These are phyloP conservation scores for Gastrophryne carolinensis DNA, from an alignment of 2,797 vertebrate species.

Conservation along the genomic window DNA sequence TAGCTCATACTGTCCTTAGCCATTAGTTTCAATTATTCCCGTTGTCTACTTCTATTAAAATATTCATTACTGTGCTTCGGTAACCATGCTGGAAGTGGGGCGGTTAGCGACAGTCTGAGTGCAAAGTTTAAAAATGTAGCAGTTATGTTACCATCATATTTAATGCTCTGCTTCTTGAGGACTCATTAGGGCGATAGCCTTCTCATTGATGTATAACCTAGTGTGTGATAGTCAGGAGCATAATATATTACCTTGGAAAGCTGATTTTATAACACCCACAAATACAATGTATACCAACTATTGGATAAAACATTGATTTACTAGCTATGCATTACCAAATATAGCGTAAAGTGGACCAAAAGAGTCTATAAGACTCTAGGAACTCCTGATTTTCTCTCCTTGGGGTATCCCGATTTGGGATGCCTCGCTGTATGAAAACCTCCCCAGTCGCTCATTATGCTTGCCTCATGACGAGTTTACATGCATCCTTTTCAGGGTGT, in stretches of 20 bases:
- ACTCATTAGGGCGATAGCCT: slow-evolving; percentile 16
- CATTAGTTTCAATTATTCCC: slow-evolving; percentile 51
- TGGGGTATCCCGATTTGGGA: no score
- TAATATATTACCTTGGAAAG: neutral
- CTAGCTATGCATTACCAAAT: no score
- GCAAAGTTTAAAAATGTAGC: slow-evolving; percentile 16
- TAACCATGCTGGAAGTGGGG: slow-evolving; percentile 21
- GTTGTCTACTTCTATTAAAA: slow-evolving; percentile 51
- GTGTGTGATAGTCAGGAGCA: neutral
- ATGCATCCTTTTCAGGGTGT: no score
- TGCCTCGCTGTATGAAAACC: no score
- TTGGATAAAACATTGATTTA: no score
- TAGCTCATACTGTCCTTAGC: slow-evolving; percentile 27
- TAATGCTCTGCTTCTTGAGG: neutral
- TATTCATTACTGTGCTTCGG: slow-evolving; percentile 45
- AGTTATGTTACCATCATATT: neutral
- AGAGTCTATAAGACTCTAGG: no score
- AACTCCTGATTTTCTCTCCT: no score
- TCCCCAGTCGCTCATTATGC: no score
- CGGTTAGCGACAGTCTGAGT: slow-evolving; percentile 23
- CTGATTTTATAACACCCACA: no score
- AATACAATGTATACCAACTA: no score
- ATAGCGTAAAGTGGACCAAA: no score
- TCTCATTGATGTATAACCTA: slow-evolving; percentile 7
- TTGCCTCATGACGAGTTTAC: no score